These are phyloP conservation scores for Octodonta nipae DNA, from an alignment of 2,888 invertebrate species.

Conservation along the genomic window DNA sequence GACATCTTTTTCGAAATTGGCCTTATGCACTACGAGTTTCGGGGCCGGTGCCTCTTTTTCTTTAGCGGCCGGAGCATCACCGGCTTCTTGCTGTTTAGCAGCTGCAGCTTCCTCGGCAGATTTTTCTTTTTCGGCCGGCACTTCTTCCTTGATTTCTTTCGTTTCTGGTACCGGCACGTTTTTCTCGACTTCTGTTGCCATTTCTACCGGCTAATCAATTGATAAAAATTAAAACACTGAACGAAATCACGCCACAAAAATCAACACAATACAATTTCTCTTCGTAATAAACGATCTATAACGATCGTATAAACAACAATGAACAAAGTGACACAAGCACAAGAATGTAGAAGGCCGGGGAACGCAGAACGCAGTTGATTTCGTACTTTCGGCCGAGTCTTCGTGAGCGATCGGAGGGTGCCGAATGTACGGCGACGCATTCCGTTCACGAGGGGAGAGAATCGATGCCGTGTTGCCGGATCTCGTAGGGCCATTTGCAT, in stretches of 20 bases:
- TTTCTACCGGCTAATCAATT: conserved; percentile 24
- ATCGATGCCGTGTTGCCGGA: conserved; percentile 1
- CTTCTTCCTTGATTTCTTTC: conserved; percentile 38
- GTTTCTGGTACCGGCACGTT: conserved; percentile 53
- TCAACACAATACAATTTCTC: background rate
- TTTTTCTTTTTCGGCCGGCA: conserved; percentile 35
- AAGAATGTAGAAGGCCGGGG: background rate
- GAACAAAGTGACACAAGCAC: conserved; percentile 5
- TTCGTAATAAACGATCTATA: conserved; percentile 1
- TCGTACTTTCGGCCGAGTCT: background rate
- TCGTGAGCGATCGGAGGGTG: no score
- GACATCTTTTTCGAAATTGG: conserved; percentile 80
- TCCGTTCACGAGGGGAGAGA: background rate
- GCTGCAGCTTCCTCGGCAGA: conserved; percentile 37
- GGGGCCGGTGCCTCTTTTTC: conserved; percentile 54
- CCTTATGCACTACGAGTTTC: conserved; percentile 72
- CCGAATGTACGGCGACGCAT: background rate
- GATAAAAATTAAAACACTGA: conserved; percentile 12
- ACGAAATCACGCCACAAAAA: conserved; percentile 12
- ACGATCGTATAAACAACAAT: conserved; percentile 13
- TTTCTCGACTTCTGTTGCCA: conserved; percentile 68
- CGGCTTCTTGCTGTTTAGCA: conserved; percentile 37
- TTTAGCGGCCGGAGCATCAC: conserved; percentile 37
- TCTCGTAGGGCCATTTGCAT: background rate
- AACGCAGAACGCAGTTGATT: background rate